Evolutionary conservation across 2,797 vertebrate genomes (phyloP).

Genomic region (Arctocebus calabarensis): DNA sequence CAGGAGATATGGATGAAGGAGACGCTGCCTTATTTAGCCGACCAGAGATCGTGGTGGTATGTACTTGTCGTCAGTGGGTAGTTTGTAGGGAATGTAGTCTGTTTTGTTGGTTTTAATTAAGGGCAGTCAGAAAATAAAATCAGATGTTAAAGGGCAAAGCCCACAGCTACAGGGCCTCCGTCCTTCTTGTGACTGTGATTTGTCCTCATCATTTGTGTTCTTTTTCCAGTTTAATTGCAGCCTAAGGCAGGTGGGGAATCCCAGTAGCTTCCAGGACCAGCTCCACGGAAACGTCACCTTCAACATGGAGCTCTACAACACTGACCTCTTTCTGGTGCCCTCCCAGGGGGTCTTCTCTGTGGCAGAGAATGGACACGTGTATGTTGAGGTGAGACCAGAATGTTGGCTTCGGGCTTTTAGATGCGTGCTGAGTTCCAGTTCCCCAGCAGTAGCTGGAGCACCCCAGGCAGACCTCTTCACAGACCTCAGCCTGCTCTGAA

Average conservation of each 20-base stretch:
- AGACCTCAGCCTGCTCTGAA: background rate
- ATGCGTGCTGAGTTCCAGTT: background rate
- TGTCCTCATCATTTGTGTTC: background rate
- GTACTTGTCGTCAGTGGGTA: slow-evolving; percentile 59
- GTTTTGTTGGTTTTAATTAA: slow-evolving; percentile 48
- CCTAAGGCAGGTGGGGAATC: slow-evolving; percentile 85
- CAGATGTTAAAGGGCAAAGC: background rate
- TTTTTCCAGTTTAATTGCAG: slow-evolving; percentile 95
- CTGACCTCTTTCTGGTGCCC: slow-evolving; percentile 87
- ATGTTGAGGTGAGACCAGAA: slow-evolving; percentile 89
- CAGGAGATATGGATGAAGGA: slow-evolving; percentile 87
- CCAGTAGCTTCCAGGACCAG: slow-evolving; percentile 75
- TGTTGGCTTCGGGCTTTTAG: slow-evolving; percentile 1
- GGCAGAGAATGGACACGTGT: slow-evolving; percentile 88
- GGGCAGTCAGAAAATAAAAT: background rate
- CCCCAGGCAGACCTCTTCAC: background rate
- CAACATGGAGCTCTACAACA: slow-evolving; percentile 94
- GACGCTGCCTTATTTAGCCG: slow-evolving; percentile 83
- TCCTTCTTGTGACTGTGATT: slow-evolving; percentile 1
- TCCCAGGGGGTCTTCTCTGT: slow-evolving; percentile 88
- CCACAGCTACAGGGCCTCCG: slow-evolving; percentile 18
- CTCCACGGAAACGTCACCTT: slow-evolving; percentile 90
- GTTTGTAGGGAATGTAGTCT: background rate
- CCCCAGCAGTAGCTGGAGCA: background rate
- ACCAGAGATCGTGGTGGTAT: slow-evolving; percentile 89